A percentile compares a stretch with the other conserved stretches of the same genome.
Evolutionary conservation across 2,888 invertebrate genomes (phyloP).

Genomic region (Crematogaster levior): DNA sequence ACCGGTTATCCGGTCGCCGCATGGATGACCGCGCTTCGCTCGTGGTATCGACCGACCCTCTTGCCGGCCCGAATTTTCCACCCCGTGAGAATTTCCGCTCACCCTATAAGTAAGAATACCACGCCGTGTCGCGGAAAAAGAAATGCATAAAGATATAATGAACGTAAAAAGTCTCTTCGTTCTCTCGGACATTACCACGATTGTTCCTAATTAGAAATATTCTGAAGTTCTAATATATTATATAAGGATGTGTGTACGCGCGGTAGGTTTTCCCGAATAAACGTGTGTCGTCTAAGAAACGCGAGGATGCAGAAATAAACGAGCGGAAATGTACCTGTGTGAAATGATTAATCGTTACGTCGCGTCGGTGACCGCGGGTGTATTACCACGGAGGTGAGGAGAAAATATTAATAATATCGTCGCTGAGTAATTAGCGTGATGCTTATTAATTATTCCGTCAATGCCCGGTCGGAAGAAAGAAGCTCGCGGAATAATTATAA

Average conservation of each 20-base stretch:
- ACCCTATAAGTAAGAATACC: conserved; percentile 1
- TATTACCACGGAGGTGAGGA: conserved; percentile 33
- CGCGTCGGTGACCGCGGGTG: conserved; percentile 19
- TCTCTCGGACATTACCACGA: background rate
- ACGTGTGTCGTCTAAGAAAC: background rate
- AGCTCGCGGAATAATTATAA: conserved; percentile 36
- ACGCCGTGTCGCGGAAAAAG: background rate
- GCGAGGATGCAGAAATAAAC: conserved; percentile 14
- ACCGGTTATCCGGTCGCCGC: conserved; percentile 38
- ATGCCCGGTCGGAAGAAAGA: conserved; percentile 45
- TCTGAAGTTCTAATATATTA: background rate
- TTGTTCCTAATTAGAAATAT: conserved; percentile 21
- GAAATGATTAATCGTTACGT: conserved; percentile 32
- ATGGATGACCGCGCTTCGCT: conserved; percentile 34
- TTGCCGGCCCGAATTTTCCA: background rate
- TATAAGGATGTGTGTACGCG: background rate
- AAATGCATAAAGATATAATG: conserved; percentile 20
- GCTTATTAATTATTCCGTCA: conserved; percentile 54
- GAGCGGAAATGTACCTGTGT: background rate
- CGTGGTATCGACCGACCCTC: conserved; percentile 14
- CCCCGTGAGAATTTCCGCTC: background rate
- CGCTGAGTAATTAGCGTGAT: conserved; percentile 49
- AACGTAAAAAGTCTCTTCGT: conserved; percentile 8
- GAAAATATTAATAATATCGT: conserved; percentile 52
- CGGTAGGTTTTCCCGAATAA: background rate